Evolutionary conservation across 2,888 invertebrate species (phyloP).

Genomic region (Noctua janthe): DNA sequence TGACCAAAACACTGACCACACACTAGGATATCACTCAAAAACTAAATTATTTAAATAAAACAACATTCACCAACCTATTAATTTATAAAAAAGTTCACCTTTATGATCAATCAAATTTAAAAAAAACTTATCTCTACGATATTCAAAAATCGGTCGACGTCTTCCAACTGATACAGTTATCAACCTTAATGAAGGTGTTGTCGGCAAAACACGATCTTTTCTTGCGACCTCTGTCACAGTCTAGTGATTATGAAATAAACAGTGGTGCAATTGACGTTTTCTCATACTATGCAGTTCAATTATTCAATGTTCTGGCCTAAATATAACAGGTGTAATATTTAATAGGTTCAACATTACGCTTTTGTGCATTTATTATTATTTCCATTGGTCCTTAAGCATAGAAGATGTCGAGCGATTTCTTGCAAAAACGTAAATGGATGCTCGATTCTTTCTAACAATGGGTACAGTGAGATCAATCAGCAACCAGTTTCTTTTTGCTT

Average conservation of each 20-base stretch:
- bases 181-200: conserved; percentile 39
- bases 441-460: background rate
- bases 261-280: conserved; percentile 58
- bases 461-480: background rate
- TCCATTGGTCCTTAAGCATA: conserved; percentile 6
- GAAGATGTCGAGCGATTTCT: background rate
- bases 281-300: conserved; percentile 40
- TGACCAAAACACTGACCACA: conserved; percentile 3
- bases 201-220: conserved; percentile 48
- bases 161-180: conserved; percentile 45
- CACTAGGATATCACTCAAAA: conserved; percentile 8
- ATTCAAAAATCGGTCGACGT: conserved; percentile 45
- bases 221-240: conserved; percentile 62
- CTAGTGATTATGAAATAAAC: conserved; percentile 63
- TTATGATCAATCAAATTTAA: background rate
- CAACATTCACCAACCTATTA: conserved; percentile 20
- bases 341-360: conserved; percentile 19
- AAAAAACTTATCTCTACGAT: conserved; percentile 1
- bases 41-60: background rate
- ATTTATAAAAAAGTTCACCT: background rate
- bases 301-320: conserved; percentile 49
- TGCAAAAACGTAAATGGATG: background rate
- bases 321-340: conserved; percentile 47
- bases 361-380: conserved; percentile 3
- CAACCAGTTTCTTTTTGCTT: background rate